Conservation (phyloP, 2,113 vertebrate genomes). For the Lethenteron camtschaticum region DNA sequence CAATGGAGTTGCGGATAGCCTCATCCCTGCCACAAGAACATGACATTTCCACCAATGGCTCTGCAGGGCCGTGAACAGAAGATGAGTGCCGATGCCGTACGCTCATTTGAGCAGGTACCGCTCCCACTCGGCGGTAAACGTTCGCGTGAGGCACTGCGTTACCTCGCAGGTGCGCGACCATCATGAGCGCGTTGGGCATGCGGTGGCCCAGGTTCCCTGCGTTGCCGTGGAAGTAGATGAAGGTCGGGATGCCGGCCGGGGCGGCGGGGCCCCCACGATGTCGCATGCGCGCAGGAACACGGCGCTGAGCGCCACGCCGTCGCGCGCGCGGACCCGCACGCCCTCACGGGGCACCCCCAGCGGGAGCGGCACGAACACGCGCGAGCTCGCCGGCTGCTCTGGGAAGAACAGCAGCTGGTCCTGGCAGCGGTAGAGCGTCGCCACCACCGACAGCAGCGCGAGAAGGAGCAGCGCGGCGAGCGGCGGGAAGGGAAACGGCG, state of each 20-base stretch:
- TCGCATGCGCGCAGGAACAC: conserved; percentile 39
- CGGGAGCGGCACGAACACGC: conserved; percentile 86
- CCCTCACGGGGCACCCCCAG: conserved; percentile 86
- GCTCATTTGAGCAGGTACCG: too few relatives aligned
- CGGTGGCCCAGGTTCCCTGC: conserved; percentile 92
- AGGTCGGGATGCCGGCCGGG: conserved; percentile 39
- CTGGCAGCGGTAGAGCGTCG: conserved; percentile 92
- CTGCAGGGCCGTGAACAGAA: too few relatives aligned
- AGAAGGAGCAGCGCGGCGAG: too few relatives aligned
- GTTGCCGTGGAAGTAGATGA: conserved; percentile 94
- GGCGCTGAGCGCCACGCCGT: conserved; percentile 76
- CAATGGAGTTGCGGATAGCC: too few relatives aligned
- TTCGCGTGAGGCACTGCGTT: too few relatives aligned
- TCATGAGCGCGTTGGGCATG: conserved; percentile 76
- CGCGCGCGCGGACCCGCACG: conserved; percentile 79
- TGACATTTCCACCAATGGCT: too few relatives aligned
- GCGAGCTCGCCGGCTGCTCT: conserved; percentile 84
- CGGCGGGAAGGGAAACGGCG: too few relatives aligned
- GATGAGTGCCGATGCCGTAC: too few relatives aligned
- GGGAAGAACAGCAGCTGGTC: conserved; percentile 93
- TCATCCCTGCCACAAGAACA: too few relatives aligned
- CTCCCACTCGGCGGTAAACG: too few relatives aligned
- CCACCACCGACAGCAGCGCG: conserved; percentile 35
- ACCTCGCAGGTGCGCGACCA: conserved; percentile 62
- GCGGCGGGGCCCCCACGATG: conserved; percentile 60